These are phyloP conservation scores for Sebastes wilsoni DNA, from an alignment of 2,797 vertebrate species.

Conservation along the genomic window DNA sequence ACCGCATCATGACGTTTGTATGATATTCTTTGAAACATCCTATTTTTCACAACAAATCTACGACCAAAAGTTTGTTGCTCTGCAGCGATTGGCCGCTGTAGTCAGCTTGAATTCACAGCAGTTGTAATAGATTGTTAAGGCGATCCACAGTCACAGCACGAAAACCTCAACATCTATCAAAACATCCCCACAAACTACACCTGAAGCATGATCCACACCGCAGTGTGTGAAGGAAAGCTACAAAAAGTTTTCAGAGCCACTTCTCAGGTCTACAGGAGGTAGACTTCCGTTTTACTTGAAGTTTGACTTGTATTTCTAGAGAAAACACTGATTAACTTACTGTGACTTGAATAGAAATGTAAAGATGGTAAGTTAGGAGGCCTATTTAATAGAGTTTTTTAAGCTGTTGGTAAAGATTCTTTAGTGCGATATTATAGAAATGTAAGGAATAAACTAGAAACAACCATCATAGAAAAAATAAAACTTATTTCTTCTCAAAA, in stretches of 20 bases:
- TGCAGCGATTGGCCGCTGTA: accelerated
- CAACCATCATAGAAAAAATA: accelerated
- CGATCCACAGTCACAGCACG: neutral
- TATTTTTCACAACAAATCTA: neutral
- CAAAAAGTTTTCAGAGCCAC: neutral
- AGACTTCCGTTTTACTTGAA: neutral
- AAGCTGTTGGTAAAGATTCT: neutral
- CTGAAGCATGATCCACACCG: neutral
- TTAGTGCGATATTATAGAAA: neutral
- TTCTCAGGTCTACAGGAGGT: no score
- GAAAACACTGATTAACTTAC: neutral
- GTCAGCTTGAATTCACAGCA: no score
- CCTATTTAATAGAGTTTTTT: neutral
- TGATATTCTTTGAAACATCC: neutral
- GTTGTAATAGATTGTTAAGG: neutral
- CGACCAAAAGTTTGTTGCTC: neutral
- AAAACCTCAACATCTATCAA: neutral
- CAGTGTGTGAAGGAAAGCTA: neutral
- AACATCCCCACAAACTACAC: neutral
- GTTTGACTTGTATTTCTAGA: neutral
- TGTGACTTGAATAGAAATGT: neutral
- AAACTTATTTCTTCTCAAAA: no score
- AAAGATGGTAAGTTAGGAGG: neutral
- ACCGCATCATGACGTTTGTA: no score
- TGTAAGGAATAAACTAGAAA: no score